phyloP scores from a whole-genome alignment of 1,140 invertebrate species.

The Megathymus violae region DNA sequence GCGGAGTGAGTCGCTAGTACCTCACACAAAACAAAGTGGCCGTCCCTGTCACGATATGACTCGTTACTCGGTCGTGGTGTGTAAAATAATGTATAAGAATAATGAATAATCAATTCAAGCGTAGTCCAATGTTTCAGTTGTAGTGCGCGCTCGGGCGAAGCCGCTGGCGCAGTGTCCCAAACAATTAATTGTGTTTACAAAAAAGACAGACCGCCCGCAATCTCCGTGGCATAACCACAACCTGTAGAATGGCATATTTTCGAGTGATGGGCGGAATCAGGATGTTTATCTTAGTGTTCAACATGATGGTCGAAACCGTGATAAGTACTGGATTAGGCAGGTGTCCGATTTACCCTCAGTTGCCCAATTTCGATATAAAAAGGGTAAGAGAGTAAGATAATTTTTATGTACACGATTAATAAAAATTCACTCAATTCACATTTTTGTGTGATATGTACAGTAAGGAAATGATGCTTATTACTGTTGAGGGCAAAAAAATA shows the following conservation, averaged over 20 bases:
- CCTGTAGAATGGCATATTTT: constrained; percentile 64
- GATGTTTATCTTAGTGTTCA: constrained; percentile 51
- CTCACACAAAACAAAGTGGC: too few relatives aligned
- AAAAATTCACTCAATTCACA: too few relatives aligned
- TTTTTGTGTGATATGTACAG: too few relatives aligned
- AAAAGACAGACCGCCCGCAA: constrained; percentile 45
- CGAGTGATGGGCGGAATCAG: constrained; percentile 43
- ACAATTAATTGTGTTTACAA: constrained; percentile 67
- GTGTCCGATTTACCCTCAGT: constrained; percentile 85
- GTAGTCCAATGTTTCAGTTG: constrained; percentile 44
- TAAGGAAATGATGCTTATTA: too few relatives aligned
- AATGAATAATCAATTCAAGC: constrained; percentile 36
- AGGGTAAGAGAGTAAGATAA: constrained; percentile 85
- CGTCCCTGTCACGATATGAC: too few relatives aligned
- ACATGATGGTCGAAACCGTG: constrained; percentile 47
- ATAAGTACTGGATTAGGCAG: constrained; percentile 82
- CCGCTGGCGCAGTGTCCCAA: constrained; percentile 44
- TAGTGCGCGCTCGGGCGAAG: constrained; percentile 36
- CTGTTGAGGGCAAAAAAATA: too few relatives aligned
- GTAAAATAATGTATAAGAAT: neutral
- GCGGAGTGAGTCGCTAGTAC: too few relatives aligned
- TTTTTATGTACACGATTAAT: too few relatives aligned
- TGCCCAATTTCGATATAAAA: constrained; percentile 85
- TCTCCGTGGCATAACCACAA: neutral
- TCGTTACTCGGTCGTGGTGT: neutral